phyloP scores from a whole-genome alignment of 1,140 invertebrate genomes.

The Leptinotarsa undecemlineata region DNA sequence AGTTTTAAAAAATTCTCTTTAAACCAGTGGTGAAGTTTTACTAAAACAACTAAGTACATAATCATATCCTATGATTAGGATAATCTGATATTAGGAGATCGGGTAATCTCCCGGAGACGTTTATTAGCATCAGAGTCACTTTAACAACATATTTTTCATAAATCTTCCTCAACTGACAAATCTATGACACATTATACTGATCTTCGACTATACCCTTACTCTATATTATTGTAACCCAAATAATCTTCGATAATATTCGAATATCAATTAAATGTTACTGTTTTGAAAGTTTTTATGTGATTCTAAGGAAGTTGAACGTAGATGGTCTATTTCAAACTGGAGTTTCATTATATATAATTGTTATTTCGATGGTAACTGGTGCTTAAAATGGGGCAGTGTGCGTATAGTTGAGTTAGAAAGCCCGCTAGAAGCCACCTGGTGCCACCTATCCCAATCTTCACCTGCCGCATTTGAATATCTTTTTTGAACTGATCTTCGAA shows the following conservation, averaged over 20 bases:
- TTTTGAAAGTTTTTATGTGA: constrained; percentile 55
- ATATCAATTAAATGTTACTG: constrained; percentile 55
- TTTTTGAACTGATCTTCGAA: constrained; percentile 5
- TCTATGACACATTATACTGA: not conserved
- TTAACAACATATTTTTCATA: not conserved
- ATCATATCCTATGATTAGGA: too few species aligned
- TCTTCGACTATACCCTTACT: constrained; percentile 10
- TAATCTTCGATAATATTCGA: constrained; percentile 43
- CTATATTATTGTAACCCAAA: constrained; percentile 30
- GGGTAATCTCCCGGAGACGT: too few species aligned
- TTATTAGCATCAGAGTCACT: too few species aligned
- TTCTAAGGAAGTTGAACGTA: constrained; percentile 46
- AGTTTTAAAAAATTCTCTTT: too few species aligned
- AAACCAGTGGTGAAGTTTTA: too few species aligned
- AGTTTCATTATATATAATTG: constrained; percentile 39
- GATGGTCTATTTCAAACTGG: constrained; percentile 46
- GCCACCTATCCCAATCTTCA: constrained; percentile 23
- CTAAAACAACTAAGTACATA: too few species aligned
- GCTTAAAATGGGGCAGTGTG: constrained; percentile 19
- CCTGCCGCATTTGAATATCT: constrained; percentile 30
- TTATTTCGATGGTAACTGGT: constrained; percentile 22
- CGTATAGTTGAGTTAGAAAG: constrained; percentile 33
- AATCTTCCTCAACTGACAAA: not conserved
- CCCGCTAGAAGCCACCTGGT: not conserved
- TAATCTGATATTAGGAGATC: too few species aligned